Conservation (phyloP, 1,140 invertebrate species). For the Cepaea nemoralis region DNA sequence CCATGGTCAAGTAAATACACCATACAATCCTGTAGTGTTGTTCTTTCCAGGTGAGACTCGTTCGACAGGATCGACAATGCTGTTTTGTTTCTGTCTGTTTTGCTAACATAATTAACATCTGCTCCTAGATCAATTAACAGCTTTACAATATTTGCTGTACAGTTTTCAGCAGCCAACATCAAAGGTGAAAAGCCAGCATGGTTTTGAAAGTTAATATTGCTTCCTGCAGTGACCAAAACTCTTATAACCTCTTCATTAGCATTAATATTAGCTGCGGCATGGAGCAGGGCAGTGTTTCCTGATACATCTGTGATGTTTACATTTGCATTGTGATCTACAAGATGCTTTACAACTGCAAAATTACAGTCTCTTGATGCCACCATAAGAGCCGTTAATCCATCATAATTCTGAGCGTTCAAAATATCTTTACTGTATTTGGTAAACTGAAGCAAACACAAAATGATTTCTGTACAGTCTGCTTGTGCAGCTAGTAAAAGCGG, state of each 20-base stretch:
- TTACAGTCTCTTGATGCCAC: background rate
- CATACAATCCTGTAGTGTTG: background rate
- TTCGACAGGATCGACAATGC: background rate
- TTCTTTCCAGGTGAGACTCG: background rate
- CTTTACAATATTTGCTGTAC: background rate
- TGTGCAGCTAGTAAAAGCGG: background rate
- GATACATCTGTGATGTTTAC: background rate
- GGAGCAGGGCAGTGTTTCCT: background rate
- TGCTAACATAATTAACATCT: background rate
- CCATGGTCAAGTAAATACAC: background rate
- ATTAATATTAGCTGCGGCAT: background rate
- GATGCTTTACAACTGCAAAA: background rate
- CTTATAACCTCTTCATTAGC: background rate
- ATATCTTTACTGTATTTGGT: background rate
- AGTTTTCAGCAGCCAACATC: background rate
- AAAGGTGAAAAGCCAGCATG: background rate
- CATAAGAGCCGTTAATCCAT: background rate
- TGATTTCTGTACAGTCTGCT: background rate
- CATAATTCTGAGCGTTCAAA: background rate
- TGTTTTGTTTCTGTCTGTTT: background rate
- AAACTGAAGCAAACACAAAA: background rate
- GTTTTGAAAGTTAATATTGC: background rate
- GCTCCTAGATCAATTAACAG: background rate
- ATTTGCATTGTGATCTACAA: background rate
- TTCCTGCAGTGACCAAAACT: background rate